Conservation (phyloP, 2,113 vertebrate species). For the Ellobius talpinus region DNA sequence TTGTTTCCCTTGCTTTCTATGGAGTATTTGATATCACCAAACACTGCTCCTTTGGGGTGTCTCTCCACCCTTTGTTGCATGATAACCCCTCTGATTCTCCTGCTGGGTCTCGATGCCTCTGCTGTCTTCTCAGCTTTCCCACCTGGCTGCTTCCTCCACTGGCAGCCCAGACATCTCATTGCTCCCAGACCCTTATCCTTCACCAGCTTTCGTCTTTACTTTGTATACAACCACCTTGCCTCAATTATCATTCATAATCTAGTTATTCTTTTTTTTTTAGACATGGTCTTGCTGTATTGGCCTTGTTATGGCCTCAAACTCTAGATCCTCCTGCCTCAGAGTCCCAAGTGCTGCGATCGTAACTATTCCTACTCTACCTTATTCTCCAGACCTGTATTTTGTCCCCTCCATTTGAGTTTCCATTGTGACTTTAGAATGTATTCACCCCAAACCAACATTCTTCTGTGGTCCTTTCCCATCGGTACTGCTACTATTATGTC, state of each 20-base stretch:
- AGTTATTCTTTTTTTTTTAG: neutral
- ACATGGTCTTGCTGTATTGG: neutral
- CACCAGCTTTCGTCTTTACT: neutral
- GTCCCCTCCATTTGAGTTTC: neutral
- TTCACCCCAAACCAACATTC: neutral
- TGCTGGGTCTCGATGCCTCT: neutral
- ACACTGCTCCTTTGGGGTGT: neutral
- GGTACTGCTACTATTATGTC: neutral
- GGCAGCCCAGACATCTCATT: neutral
- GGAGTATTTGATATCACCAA: slow-evolving; percentile 22
- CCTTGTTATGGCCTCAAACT: neutral
- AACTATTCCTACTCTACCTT: neutral
- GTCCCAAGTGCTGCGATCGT: neutral
- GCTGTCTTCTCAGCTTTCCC: neutral
- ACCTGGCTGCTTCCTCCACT: neutral
- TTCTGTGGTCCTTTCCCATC: neutral
- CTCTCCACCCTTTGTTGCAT: neutral
- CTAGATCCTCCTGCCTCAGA: neutral
- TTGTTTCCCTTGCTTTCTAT: neutral
- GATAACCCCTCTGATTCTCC: slow-evolving; percentile 12
- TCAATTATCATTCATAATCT: neutral
- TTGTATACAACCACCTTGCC: neutral
- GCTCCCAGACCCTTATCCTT: neutral
- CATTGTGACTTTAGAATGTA: neutral
- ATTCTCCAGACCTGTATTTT: slow-evolving; percentile 18